Evolutionary conservation across 2,113 vertebrate species (phyloP), one percentile per base, ranked within the genome.

Genomic region (Cisticola juncidis): DNA sequence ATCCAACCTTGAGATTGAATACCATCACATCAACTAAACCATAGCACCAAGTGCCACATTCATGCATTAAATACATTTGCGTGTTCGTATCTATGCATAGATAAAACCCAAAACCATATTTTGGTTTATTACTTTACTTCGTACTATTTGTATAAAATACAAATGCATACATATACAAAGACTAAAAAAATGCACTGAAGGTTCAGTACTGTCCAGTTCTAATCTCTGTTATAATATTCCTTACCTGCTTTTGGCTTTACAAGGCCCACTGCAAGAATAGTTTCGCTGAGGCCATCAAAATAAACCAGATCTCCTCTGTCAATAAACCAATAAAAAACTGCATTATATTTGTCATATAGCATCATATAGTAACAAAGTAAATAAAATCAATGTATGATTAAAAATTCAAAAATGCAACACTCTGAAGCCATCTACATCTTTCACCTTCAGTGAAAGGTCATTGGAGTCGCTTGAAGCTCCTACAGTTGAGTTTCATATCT

Each of bases 221-320:
- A 42, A 29, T 21, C 9, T 65, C 15, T 50, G 15, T 10, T 29
- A 45, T 8, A 26, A 12, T 21, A 71, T 5, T 82, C 20, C 70
- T 98, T 97, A 99, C 99, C 99, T 98, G 98, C 93, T 94, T 99
- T 99, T 82, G 99, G 99, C 95, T 99, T 99, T 71, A 99, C 99
- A 42, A 99, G 98, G 10, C 99, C 99, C 16, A 99, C 99, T n/a
- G 99, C 98, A 89, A 99, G 98, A 87, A 99, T 99, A 13, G 99
- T 99, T 98, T 99, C 99, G 98, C 99, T 99, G 68, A 99, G 99
- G 17, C 99, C 99, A 97, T 99, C 99, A 97, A 99, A 99, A 95
- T 99, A 99, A 72, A 98, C 98, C 87, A 99, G 98, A 77, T 99
- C 99, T 53, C 99, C 99, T 66, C 99, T 99, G 97, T 60, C 82